A percentile compares a stretch with the other conserved stretches of the same genome.
phyloP scores from a whole-genome alignment of 2,113 vertebrate species.

The Dipodomys ordii region DNA sequence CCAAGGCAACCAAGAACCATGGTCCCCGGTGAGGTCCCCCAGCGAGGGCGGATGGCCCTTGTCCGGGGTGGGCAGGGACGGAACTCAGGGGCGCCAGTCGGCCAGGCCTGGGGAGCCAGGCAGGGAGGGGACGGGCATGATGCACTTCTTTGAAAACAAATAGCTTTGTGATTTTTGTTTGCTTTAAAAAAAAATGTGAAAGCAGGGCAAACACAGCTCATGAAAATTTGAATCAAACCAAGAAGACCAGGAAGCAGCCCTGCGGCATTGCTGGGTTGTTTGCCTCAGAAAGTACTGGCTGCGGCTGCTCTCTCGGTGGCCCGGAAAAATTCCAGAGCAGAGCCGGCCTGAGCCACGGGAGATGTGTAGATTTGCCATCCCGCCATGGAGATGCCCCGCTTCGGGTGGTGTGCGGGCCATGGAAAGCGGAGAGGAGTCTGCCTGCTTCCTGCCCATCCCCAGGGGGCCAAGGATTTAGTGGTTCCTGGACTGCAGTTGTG shows the following conservation, averaged over 20 bases:
- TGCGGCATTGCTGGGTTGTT: not conserved
- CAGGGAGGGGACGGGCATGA: not conserved
- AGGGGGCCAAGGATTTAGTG: fast-evolving
- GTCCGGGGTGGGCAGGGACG: fast-evolving
- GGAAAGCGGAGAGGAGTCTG: not conserved
- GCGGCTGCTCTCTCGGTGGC: not conserved
- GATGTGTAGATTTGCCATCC: fast-evolving
- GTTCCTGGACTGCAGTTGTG: not conserved
- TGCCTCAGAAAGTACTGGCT: not conserved
- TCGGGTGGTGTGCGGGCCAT: not conserved
- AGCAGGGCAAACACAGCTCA: not conserved
- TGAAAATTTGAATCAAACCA: constrained; percentile 16
- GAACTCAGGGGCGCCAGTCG: not conserved
- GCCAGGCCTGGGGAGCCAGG: not conserved
- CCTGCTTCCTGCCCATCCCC: not conserved
- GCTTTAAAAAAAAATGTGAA: constrained; percentile 36
- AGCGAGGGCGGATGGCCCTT: not conserved
- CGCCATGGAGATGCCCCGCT: fast-evolving
- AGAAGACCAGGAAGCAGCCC: constrained; percentile 42
- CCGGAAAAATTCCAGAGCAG: not conserved
- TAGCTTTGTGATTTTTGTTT: constrained; percentile 61
- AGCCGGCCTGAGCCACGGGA: not conserved
- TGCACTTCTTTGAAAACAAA: constrained; percentile 59
- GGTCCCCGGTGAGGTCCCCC: too few relatives aligned
- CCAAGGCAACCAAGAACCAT: fast-evolving